These are phyloP conservation scores for Lamprotornis superbus DNA, from an alignment of 2,113 vertebrate species.

Conservation along the genomic window DNA sequence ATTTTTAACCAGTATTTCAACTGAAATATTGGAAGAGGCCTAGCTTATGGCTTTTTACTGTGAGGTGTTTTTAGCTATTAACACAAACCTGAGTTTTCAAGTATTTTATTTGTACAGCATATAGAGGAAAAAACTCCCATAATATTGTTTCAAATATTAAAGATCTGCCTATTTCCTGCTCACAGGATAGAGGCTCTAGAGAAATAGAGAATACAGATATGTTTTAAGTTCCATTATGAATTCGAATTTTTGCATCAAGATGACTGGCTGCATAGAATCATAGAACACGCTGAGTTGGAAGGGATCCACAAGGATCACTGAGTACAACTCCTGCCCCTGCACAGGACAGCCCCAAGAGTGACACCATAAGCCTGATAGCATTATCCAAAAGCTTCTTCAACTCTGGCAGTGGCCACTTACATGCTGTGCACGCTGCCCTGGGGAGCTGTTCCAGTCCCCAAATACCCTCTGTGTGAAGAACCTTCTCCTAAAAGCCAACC, in stretches of 20 bases:
- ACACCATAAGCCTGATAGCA: neutral
- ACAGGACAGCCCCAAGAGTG: neutral
- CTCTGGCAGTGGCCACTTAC: fast-evolving
- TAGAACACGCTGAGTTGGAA: neutral
- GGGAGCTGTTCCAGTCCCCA: neutral
- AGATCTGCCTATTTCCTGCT: neutral
- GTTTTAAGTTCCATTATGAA: neutral
- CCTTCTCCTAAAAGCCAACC: neutral
- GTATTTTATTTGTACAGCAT: neutral
- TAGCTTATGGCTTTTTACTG: neutral
- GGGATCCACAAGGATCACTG: neutral
- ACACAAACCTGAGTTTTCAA: neutral
- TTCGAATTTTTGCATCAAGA: neutral
- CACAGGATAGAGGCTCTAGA: neutral
- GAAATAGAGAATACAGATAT: neutral
- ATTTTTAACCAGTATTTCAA: neutral
- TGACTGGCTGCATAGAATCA: neutral
- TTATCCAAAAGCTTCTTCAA: neutral
- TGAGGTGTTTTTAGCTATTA: neutral
- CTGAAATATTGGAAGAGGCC: neutral
- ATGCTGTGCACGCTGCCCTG: neutral
- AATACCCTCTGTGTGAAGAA: neutral
- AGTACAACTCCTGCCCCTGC: neutral
- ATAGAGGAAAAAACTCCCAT: neutral
- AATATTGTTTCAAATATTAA: neutral